Percentiles rank a stretch among this genome's conserved stretches.
Evolutionary conservation across 2,113 vertebrate genomes (phyloP).

Genomic region (Motacilla alba): DNA sequence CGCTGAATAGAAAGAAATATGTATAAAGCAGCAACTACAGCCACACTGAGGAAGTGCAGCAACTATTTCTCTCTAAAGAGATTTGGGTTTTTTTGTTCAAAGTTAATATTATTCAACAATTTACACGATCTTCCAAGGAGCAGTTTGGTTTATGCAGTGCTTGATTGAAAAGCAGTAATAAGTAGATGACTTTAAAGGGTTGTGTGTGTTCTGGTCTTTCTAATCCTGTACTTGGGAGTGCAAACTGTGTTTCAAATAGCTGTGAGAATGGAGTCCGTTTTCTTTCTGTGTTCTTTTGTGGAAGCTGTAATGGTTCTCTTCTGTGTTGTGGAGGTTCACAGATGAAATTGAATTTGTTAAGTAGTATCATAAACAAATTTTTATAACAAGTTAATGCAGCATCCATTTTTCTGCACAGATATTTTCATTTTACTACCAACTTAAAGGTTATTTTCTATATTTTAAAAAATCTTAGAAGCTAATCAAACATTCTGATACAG

Average conservation of each 20-base stretch:
- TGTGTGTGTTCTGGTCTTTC: neutral
- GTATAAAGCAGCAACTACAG: constrained; percentile 4
- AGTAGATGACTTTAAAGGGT: neutral
- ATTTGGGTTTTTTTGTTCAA: neutral
- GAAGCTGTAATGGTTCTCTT: neutral
- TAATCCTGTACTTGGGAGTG: neutral
- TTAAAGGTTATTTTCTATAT: neutral
- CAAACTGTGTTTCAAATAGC: neutral
- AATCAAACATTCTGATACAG: neutral
- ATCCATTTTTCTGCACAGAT: neutral
- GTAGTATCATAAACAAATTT: neutral
- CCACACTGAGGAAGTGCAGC: neutral
- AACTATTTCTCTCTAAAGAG: neutral
- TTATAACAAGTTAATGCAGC: neutral
- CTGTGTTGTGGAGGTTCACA: neutral
- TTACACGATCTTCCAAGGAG: neutral
- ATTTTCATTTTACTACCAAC: neutral
- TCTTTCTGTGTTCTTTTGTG: neutral
- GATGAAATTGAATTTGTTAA: neutral
- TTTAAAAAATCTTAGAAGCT: neutral
- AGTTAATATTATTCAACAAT: neutral
- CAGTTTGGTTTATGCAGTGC: neutral
- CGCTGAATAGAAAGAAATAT: constrained; percentile 25
- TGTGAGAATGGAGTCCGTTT: neutral
- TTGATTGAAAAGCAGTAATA: neutral